Evolutionary conservation across 2,113 vertebrate species (phyloP), one percentile per base, ranked within the genome.

Genomic region (Chlorodrepanis virens): DNA sequence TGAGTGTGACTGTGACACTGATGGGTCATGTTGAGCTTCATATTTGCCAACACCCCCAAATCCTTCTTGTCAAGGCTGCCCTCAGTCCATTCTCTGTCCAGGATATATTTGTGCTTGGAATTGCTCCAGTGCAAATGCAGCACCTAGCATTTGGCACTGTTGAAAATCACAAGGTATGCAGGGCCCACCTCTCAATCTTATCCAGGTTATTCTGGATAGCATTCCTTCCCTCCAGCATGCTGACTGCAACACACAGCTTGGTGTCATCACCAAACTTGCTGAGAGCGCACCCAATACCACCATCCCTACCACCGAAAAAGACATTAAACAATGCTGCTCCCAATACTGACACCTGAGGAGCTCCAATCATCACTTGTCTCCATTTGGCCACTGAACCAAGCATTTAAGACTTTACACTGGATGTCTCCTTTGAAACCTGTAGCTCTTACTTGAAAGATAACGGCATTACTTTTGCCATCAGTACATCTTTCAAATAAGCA

Each of bases 31-130:
- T 0, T 17, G 24, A 68, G 53, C 15, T 52, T 53, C 60, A 7
- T 8, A n/a, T 25, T 2, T 44, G 47, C 23, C 16, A 52, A 5
- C 7, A n/a, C 3, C 6, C 12, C 7, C 0, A 4, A n/a, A 39
- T 39, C 28, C 33, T 74, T 64, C 22, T 24, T 11, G 3, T 14
- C 13, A 44, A 50, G 39, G 53, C 23, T 52, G 23, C 28, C 25
- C 39, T 12, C 28, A 39, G 42, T 24, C 69, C 19, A 33, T 10
- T 53, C 20, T n/a, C n/a, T 5, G 4, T 14, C 12, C 33, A 68
- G 13, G 23, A 35, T 39, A 3, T 12, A 45, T 9, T 11, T 68
- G 39, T n/a, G 23, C 23, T 25, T 52, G 13, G 23, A 37, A 81
- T 2, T 52, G 37, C 6, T 25, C 22, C 4, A 19, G 4, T 1